These are phyloP conservation scores for Macrotus californicus DNA, from an alignment of 2,113 vertebrate genomes.

Conservation along the genomic window DNA sequence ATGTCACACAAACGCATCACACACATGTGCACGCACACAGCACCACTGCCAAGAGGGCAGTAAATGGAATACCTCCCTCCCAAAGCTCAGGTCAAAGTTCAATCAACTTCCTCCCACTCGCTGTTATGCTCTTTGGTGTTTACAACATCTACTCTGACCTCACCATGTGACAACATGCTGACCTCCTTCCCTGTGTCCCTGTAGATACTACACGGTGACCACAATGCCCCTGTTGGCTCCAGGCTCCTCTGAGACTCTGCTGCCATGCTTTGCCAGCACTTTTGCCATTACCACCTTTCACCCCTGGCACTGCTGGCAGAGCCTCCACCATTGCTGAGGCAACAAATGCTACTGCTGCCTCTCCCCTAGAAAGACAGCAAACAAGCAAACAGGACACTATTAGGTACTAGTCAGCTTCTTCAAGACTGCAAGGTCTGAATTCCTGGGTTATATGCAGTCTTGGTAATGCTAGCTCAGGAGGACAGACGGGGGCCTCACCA, in stretches of 20 bases:
- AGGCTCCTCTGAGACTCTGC: background rate
- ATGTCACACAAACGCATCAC: background rate
- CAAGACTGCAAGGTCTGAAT: background rate
- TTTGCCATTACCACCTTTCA: background rate
- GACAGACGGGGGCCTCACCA: background rate
- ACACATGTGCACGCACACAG: no score
- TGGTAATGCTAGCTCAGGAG: no score
- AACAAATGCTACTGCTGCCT: background rate
- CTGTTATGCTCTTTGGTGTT: background rate
- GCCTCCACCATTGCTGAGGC: background rate
- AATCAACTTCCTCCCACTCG: background rate
- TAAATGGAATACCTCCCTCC: background rate
- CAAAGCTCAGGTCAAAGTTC: background rate
- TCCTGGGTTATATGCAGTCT: background rate
- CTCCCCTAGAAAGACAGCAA: background rate
- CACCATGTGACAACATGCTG: background rate
- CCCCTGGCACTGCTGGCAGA: background rate
- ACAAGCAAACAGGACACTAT: background rate
- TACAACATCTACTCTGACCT: background rate
- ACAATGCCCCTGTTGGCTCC: accelerated
- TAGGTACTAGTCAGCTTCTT: background rate
- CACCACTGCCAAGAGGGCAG: background rate
- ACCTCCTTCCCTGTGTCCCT: no score
- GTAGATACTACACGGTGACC: background rate
- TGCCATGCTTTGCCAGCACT: background rate